Conservation (phyloP, 2,888 invertebrate genomes). For the Meiosimyza decipiens region DNA sequence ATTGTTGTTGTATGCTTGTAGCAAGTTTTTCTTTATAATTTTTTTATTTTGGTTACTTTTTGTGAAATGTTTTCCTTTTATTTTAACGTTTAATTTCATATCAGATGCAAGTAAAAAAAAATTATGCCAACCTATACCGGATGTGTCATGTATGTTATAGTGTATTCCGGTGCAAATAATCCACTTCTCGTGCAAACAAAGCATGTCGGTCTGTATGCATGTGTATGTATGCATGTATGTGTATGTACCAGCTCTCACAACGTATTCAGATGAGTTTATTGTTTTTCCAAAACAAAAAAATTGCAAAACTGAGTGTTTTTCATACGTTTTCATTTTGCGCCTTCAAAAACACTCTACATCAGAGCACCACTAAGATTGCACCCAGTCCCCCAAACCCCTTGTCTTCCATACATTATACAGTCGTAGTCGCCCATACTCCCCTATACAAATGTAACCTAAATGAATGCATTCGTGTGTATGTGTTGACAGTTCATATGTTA, state of each 20-base stretch:
- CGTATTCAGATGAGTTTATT: slow-evolving; percentile 18
- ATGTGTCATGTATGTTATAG: background rate
- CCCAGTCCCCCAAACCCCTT: background rate
- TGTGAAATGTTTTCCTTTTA: no score
- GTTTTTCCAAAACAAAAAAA: slow-evolving; percentile 7
- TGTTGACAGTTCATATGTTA: no score
- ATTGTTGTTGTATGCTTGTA: no score
- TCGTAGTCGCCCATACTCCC: no score
- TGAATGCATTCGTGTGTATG: background rate
- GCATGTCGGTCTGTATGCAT: no score
- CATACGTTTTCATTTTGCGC: slow-evolving; percentile 22
- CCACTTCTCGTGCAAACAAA: no score
- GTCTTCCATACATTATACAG: background rate
- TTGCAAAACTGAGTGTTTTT: slow-evolving; percentile 2
- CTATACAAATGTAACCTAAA: slow-evolving; percentile 5
- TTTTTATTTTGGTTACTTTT: no score
- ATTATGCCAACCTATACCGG: slow-evolving; percentile 19
- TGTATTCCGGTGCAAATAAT: no score
- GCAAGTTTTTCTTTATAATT: no score
- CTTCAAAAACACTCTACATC: slow-evolving; percentile 13
- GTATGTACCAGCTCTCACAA: background rate
- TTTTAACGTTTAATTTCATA: no score
- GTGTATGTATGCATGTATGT: background rate
- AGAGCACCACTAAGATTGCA: no score
- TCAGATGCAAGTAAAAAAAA: background rate